These are phyloP conservation scores for Semotilus atromaculatus DNA, from an alignment of 2,797 vertebrate genomes.

Conservation along the genomic window DNA sequence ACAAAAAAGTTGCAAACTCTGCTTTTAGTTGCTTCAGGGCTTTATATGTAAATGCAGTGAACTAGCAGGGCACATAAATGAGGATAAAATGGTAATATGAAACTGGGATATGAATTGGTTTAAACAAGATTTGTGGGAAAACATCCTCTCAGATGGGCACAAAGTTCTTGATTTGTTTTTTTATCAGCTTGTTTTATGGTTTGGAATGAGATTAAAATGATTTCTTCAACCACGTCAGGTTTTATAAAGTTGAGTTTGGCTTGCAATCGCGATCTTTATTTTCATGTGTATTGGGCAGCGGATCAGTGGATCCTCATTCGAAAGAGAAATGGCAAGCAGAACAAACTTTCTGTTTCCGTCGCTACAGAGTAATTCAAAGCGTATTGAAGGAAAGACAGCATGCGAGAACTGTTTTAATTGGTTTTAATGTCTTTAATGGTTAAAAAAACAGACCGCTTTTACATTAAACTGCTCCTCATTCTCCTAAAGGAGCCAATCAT, in stretches of 20 bases:
- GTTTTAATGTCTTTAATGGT: constrained; percentile 61
- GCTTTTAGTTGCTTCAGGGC: constrained; percentile 71
- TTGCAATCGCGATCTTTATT: neutral
- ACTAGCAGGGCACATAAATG: neutral
- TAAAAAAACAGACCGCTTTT: constrained; percentile 47
- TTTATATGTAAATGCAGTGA: constrained; percentile 43
- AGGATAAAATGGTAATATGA: constrained; percentile 13
- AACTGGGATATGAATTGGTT: neutral
- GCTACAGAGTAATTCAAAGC: neutral
- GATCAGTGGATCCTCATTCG: neutral
- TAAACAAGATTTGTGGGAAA: neutral
- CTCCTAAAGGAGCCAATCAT: constrained; percentile 81
- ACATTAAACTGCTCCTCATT: constrained; percentile 73
- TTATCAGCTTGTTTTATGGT: constrained; percentile 7
- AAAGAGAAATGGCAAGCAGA: constrained; percentile 15
- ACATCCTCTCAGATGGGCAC: neutral
- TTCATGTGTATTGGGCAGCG: constrained; percentile 4
- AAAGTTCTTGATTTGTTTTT: neutral
- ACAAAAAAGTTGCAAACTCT: constrained; percentile 75
- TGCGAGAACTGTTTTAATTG: neutral
- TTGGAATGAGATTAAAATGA: constrained; percentile 3
- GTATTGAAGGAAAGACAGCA: constrained; percentile 8
- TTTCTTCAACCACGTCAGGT: constrained; percentile 6
- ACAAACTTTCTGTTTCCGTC: neutral
- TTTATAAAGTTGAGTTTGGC: neutral